A percentile compares a stretch with the other conserved stretches of the same genome.
These are phyloP conservation scores for Periphyllus acericola DNA, from an alignment of 2,888 invertebrate species.

Conservation along the genomic window DNA sequence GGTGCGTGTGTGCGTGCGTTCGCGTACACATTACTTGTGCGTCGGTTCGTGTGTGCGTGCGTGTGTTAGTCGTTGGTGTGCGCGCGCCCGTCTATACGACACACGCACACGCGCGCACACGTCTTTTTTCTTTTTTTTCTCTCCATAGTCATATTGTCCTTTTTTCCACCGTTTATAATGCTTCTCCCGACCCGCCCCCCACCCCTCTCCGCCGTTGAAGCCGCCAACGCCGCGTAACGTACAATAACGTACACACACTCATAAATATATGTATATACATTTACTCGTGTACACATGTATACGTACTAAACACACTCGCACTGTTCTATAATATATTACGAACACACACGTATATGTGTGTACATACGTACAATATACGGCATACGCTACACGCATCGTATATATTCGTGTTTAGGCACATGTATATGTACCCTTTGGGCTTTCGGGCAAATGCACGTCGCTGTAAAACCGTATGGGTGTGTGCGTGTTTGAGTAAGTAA, in stretches of 20 bases:
- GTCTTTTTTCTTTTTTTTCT: slow-evolving; percentile 21
- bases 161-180: slow-evolving; percentile 58
- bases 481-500: no score
- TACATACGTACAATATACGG: neutral
- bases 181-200: neutral
- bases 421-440: slow-evolving; percentile 5
- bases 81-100: neutral
- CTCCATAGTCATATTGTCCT: slow-evolving; percentile 56
- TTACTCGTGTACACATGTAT: neutral
- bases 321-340: no score
- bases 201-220: neutral
- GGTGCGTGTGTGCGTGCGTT: neutral
- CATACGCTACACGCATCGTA: neutral
- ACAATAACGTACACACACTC: slow-evolving; percentile 11
- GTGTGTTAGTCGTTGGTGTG: neutral
- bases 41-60: neutral
- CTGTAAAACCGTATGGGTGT: neutral
- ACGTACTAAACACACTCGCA: neutral
- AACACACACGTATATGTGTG: neutral
- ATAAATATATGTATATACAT: neutral
- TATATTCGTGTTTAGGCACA: neutral
- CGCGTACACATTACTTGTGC: neutral
- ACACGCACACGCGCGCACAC: slow-evolving; percentile 7
- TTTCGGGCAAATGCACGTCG: slow-evolving; percentile 34
- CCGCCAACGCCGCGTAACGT: slow-evolving; percentile 26